These are phyloP conservation scores for Phorcus lineatus DNA, from an alignment of 2,888 invertebrate genomes.

Conservation along the genomic window DNA sequence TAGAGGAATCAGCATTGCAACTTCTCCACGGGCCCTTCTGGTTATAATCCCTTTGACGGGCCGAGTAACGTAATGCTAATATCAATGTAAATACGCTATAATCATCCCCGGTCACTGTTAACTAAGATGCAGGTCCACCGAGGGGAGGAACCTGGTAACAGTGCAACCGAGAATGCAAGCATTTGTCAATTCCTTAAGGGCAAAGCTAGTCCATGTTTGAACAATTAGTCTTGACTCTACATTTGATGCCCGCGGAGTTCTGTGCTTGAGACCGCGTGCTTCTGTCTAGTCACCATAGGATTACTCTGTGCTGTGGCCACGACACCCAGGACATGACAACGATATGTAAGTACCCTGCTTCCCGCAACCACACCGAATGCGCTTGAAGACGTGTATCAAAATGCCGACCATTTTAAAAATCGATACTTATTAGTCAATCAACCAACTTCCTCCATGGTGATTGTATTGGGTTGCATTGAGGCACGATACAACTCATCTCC, in stretches of 20 bases:
- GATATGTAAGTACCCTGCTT: constrained; percentile 8
- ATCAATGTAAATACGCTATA: not conserved
- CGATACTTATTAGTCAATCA: too few relatives aligned
- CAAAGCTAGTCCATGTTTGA: not conserved
- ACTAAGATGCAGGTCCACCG: not conserved
- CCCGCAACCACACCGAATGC: too few relatives aligned
- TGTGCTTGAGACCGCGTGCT: too few relatives aligned
- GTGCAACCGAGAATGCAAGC: constrained; percentile 3
- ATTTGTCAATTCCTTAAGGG: constrained; percentile 23
- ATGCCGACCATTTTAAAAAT: too few relatives aligned
- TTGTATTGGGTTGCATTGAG: too few relatives aligned
- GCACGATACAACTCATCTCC: too few relatives aligned
- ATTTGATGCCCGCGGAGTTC: not conserved
- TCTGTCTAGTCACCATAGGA: too few relatives aligned
- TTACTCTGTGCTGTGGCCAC: too few relatives aligned
- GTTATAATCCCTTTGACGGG: constrained; percentile 4
- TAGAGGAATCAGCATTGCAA: not conserved
- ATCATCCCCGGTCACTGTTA: not conserved
- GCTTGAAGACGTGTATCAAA: too few relatives aligned
- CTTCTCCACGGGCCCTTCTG: not conserved
- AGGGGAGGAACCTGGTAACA: constrained; percentile 3
- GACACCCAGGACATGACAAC: not conserved
- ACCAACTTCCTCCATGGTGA: too few relatives aligned
- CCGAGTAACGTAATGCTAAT: not conserved
- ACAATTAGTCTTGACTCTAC: constrained; percentile 11